Percentiles rank a stretch among this genome's conserved stretches.
phyloP scores from a whole-genome alignment of 2,888 invertebrate genomes.

The Xiphydria camelus region DNA sequence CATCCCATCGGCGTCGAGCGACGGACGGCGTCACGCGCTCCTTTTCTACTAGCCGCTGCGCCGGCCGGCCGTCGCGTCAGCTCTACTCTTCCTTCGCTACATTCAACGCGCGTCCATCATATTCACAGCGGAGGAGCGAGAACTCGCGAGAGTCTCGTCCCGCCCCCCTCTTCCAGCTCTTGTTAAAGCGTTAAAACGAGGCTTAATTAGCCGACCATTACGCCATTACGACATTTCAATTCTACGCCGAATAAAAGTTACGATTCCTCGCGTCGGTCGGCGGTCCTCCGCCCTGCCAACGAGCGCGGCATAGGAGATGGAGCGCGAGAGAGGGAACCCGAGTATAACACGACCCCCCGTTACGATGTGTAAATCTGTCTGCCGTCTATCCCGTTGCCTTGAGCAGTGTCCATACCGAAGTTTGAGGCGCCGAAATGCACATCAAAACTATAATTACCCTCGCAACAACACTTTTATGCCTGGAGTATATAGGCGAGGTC shows the following conservation, averaged over 20 bases:
- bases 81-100: too few relatives aligned
- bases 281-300: slow-evolving; percentile 3
- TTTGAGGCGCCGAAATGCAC: slow-evolving; percentile 38
- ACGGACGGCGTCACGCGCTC: background rate
- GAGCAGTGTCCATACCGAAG: slow-evolving; percentile 19
- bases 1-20: background rate
- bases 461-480: slow-evolving; percentile 27
- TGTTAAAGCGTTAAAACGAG: too few relatives aligned
- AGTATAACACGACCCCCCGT: slow-evolving; percentile 11
- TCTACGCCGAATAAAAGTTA: slow-evolving; percentile 12
- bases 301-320: background rate
- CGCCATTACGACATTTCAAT: slow-evolving; percentile 19
- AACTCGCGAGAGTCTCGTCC: too few relatives aligned
- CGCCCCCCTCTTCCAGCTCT: too few relatives aligned
- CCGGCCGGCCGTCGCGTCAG: too few relatives aligned
- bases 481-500: background rate
- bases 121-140: too few relatives aligned
- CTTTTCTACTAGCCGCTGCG: too few relatives aligned
- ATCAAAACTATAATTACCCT: slow-evolving; percentile 39
- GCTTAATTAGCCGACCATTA: slow-evolving; percentile 16
- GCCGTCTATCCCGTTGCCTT: slow-evolving; percentile 20
- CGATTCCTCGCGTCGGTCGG: background rate
- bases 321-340: background rate
- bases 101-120: too few relatives aligned
- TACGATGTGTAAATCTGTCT: slow-evolving; percentile 16